Percentiles rank a stretch among this genome's conserved stretches.
Evolutionary conservation across 2,888 invertebrate species (phyloP).

Genomic region (Microctonus aethiopoides): DNA sequence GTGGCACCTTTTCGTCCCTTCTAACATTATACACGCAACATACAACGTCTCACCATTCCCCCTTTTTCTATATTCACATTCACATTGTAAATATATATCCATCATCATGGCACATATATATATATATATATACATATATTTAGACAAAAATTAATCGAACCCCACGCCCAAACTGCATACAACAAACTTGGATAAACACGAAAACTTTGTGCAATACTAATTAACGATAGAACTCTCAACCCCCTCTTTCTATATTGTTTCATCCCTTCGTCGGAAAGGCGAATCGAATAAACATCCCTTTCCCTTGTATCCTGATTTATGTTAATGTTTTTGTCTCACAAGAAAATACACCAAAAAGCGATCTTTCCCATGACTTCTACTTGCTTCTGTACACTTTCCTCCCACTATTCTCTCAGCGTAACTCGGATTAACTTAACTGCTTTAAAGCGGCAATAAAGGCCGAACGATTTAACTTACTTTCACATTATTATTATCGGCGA

Average conservation of each 20-base stretch:
- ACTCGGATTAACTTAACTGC: conserved; percentile 65
- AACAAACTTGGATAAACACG: conserved; percentile 11
- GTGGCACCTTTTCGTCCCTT: conserved; percentile 50
- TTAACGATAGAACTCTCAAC: conserved; percentile 30
- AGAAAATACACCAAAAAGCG: conserved; percentile 64
- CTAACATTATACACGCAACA: conserved; percentile 34
- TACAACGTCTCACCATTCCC: conserved; percentile 3
- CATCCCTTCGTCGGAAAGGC: conserved; percentile 43
- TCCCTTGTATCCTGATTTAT: conserved; percentile 61
- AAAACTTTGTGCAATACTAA: conserved; percentile 32
- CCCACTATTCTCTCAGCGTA: conserved; percentile 48
- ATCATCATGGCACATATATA: too few relatives aligned
- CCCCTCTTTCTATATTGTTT: background rate
- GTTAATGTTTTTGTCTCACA: conserved; percentile 67
- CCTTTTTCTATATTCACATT: too few relatives aligned
- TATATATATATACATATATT: conserved; percentile 5
- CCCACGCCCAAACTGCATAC: background rate
- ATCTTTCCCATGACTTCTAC: conserved; percentile 45
- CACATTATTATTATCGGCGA: conserved; percentile 44
- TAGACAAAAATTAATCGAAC: conserved; percentile 12
- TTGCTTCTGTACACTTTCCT: background rate
- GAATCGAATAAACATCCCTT: conserved; percentile 64
- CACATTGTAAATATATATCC: too few relatives aligned
- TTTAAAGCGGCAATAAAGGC: conserved; percentile 66
- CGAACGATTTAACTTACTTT: conserved; percentile 64